Evolutionary conservation across 2,888 invertebrate genomes (phyloP).

Genomic region (Apodemia zela): DNA sequence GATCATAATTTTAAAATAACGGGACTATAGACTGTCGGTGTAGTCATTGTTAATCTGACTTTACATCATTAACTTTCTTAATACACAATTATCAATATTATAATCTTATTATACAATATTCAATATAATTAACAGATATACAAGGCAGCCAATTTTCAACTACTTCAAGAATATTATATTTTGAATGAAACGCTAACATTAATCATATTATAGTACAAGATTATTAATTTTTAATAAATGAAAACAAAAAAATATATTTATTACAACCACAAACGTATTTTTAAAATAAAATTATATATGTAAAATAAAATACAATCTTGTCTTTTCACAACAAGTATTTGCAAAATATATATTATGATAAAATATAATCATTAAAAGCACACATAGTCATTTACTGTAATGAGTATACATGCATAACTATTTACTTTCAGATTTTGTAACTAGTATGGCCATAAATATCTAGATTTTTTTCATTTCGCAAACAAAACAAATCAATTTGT

Average conservation of each 20-base stretch:
- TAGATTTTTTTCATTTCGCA: too few relatives aligned
- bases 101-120: constrained; percentile 11
- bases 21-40: background rate
- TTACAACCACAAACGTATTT: background rate
- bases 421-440: too few relatives aligned
- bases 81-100: constrained; percentile 2
- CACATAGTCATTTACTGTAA: too few relatives aligned
- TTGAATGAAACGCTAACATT: constrained; percentile 6
- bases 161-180: constrained; percentile 8
- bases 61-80: background rate
- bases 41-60: background rate
- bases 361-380: background rate
- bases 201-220: background rate
- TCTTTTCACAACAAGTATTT: background rate
- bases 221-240: background rate
- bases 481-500: too few relatives aligned
- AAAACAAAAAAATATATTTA: background rate
- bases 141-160: constrained; percentile 13
- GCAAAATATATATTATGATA: background rate
- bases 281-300: background rate
- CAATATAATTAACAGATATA: constrained; percentile 16
- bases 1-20: background rate
- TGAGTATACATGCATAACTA: too few relatives aligned
- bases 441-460: too few relatives aligned
- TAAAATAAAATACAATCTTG: background rate